Evolutionary conservation across 2,113 vertebrate genomes (phyloP).

Genomic region (Peucedramus taeniatus): DNA sequence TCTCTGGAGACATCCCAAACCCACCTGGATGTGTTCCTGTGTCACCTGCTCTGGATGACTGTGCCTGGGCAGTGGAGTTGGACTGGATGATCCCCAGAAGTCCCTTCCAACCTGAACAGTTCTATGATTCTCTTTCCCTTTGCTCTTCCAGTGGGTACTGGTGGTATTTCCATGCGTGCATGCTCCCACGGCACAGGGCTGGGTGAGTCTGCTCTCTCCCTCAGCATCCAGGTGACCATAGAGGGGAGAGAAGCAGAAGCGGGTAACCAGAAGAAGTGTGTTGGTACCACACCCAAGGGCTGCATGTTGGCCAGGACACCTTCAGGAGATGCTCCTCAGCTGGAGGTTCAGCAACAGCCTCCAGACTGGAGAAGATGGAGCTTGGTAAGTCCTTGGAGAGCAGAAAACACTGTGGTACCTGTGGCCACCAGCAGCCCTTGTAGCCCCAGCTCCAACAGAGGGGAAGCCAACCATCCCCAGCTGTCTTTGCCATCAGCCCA

Average conservation of each 20-base stretch:
- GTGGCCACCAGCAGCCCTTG: neutral
- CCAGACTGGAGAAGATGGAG: neutral
- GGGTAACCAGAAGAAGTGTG: neutral
- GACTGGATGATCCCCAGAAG: neutral
- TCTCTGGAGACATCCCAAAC: neutral
- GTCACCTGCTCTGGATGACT: neutral
- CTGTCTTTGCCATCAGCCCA: neutral
- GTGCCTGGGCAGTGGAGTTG: neutral
- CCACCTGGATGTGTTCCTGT: neutral
- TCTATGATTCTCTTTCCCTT: neutral
- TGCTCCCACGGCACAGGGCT: neutral
- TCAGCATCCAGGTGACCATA: neutral
- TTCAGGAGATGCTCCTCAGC: neutral
- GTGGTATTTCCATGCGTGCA: neutral
- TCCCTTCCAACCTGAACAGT: neutral
- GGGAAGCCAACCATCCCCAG: neutral
- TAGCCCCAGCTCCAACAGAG: neutral
- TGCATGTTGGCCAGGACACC: neutral
- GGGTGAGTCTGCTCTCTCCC: neutral
- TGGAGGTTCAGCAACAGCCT: neutral
- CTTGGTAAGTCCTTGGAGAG: neutral
- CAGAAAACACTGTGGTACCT: rapidly evolving
- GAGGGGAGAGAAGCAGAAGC: neutral
- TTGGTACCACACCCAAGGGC: neutral
- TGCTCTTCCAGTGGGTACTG: neutral